Conservation (phyloP, 2,888 invertebrate species). For the Isotomurus palustris region DNA sequence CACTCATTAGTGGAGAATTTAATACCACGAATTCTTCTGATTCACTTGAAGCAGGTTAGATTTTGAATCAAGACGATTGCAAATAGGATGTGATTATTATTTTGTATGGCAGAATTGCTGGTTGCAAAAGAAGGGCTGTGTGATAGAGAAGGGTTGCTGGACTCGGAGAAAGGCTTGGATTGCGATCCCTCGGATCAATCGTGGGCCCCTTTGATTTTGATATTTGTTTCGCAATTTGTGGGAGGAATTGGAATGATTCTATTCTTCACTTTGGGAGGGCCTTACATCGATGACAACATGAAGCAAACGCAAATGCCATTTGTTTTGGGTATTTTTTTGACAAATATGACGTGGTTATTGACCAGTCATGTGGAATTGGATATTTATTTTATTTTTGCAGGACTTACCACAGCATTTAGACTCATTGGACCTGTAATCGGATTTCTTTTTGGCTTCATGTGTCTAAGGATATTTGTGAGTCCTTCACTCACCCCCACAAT, state of each 20-base stretch:
- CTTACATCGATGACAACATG: conserved; percentile 65
- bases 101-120: too few relatives aligned
- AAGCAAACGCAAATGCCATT: conserved; percentile 63
- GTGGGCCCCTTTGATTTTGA: conserved; percentile 36
- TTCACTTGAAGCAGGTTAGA: too few relatives aligned
- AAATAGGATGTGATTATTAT: too few relatives aligned
- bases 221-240: conserved; percentile 64
- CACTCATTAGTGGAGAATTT: too few relatives aligned
- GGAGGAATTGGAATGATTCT: conserved; percentile 65
- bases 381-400: not conserved
- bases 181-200: not conserved
- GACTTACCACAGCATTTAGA: conserved; percentile 35
- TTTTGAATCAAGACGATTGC: too few relatives aligned
- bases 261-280: conserved; percentile 62
- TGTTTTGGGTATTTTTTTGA: conserved; percentile 53
- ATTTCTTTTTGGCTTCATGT: conserved; percentile 48
- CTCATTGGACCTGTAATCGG: conserved; percentile 49
- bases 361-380: not conserved
- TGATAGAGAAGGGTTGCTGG: too few relatives aligned
- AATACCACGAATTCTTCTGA: too few relatives aligned
- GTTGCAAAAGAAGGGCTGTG: too few relatives aligned
- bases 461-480: conserved; percentile 47
- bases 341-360: not conserved
- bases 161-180: too few relatives aligned
- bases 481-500: conserved; percentile 48